phyloP scores from a whole-genome alignment of 2,797 vertebrate genomes.

The Glossophaga mutica region DNA sequence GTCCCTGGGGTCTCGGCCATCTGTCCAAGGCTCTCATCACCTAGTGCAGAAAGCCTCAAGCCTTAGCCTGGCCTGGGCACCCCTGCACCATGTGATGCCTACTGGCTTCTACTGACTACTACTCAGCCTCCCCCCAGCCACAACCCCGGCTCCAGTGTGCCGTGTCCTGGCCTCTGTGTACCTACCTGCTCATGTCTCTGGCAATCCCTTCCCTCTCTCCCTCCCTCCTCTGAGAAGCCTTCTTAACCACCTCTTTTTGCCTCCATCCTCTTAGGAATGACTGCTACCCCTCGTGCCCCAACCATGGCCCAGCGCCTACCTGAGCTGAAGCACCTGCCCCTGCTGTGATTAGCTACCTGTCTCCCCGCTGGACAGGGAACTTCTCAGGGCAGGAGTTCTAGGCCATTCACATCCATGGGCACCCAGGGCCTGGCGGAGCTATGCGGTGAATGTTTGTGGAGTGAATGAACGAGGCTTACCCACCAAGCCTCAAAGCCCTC shows the following conservation, averaged over 20 bases:
- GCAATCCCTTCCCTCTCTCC: background rate
- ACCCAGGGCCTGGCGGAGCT: background rate
- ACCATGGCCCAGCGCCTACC: background rate
- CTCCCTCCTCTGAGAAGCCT: background rate
- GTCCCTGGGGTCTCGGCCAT: background rate
- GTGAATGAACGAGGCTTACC: background rate
- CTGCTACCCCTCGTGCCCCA: background rate
- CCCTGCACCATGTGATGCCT: background rate
- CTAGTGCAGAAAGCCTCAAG: background rate
- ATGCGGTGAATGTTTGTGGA: background rate
- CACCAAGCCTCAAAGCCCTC: background rate
- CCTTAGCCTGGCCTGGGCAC: background rate
- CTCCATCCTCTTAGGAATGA: background rate
- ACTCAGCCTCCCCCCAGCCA: background rate
- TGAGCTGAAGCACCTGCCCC: background rate
- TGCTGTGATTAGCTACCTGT: background rate
- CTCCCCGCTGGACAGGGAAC: background rate
- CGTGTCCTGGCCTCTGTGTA: background rate
- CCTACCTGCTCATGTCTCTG: background rate
- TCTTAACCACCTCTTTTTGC: background rate
- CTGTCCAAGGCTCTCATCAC: background rate
- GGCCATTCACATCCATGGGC: background rate
- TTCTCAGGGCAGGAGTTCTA: background rate
- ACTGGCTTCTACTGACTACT: background rate
- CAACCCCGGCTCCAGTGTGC: background rate